Conservation (phyloP, 2,113 vertebrate species). For the Heterotis niloticus region DNA sequence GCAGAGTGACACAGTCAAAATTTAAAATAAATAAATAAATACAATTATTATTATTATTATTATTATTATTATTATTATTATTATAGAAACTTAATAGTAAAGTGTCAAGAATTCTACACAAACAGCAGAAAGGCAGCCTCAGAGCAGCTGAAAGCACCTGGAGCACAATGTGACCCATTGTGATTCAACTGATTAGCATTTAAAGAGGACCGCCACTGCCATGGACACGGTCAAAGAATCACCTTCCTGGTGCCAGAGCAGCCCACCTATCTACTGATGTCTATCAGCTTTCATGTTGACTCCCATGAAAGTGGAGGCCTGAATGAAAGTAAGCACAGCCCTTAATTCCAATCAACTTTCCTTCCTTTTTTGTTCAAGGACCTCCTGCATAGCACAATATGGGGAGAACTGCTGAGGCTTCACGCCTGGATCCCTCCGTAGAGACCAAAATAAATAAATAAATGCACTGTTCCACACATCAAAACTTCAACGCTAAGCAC, state of each 20-base stretch:
- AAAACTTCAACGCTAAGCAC: neutral
- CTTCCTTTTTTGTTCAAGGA: slow-evolving; percentile 32
- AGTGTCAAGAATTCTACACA: slow-evolving; percentile 26
- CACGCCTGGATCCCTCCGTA: neutral
- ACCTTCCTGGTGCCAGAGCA: slow-evolving; percentile 41
- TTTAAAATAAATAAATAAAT: too few relatives aligned
- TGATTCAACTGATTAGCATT: slow-evolving; percentile 60
- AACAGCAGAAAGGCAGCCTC: slow-evolving; percentile 28
- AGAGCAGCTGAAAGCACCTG: slow-evolving; percentile 33
- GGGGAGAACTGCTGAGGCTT: slow-evolving; percentile 30
- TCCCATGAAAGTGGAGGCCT: slow-evolving; percentile 54
- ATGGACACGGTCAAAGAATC: neutral
- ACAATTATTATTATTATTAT: too few relatives aligned
- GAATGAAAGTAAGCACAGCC: slow-evolving; percentile 60
- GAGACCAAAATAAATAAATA: slow-evolving; percentile 13
- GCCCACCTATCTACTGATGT: slow-evolving; percentile 52
- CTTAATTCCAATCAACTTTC: slow-evolving; percentile 53
- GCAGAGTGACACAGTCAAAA: too few relatives aligned
- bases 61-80: too few relatives aligned
- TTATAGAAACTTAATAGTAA: slow-evolving; percentile 2
- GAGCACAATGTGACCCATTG: slow-evolving; percentile 42
- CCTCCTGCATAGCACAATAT: slow-evolving; percentile 27
- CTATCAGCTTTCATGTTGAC: slow-evolving; percentile 54
- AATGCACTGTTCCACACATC: neutral
- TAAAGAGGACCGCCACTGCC: slow-evolving; percentile 42